phyloP scores from a whole-genome alignment of 2,113 vertebrate species.

The Aplodontia rufa region DNA sequence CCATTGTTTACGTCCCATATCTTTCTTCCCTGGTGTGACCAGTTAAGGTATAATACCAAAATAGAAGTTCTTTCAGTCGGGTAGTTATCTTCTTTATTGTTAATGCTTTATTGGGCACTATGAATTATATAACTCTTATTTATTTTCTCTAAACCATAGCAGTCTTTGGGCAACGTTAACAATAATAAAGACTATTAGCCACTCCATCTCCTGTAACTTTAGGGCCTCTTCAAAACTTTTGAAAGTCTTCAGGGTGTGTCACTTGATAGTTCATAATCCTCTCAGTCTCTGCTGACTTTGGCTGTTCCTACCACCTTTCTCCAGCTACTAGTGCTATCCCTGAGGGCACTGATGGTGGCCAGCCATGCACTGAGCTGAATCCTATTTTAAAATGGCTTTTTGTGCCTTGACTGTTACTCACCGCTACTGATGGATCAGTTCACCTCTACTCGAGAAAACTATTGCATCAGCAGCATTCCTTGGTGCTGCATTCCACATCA shows the following conservation, averaged over 20 bases:
- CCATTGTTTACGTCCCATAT: background rate
- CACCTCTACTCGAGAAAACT: background rate
- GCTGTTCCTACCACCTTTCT: background rate
- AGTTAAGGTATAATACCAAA: background rate
- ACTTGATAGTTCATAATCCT: background rate
- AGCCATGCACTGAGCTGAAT: background rate
- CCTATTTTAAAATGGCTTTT: background rate
- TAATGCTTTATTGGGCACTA: conserved; percentile 6
- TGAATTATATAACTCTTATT: background rate
- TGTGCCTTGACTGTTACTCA: background rate
- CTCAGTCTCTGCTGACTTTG: background rate
- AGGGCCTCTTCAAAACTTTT: conserved; percentile 13
- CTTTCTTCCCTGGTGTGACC: background rate
- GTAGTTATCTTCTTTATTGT: conserved; percentile 1
- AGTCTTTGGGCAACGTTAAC: background rate
- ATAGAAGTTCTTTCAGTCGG: background rate
- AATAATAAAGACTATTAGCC: background rate
- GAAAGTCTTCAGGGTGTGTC: background rate
- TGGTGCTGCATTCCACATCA: background rate
- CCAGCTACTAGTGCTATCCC: background rate
- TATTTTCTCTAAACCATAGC: background rate
- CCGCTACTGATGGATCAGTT: background rate
- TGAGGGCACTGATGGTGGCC: background rate
- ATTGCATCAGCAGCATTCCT: background rate
- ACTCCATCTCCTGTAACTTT: background rate